Conservation (phyloP, 1,140 invertebrate genomes). For the Formica exsecta region DNA sequence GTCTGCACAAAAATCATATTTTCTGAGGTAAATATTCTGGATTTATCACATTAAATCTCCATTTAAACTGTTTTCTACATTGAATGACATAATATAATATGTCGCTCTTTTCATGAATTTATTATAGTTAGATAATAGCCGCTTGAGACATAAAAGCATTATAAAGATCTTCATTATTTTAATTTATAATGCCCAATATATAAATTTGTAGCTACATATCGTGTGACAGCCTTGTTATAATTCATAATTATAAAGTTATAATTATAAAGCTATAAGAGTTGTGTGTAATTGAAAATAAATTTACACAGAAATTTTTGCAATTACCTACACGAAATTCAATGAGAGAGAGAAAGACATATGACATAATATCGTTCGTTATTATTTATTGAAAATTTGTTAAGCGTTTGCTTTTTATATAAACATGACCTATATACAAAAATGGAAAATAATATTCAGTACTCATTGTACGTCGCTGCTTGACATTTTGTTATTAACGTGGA, state of each 20-base stretch:
- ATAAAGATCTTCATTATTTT: constrained; percentile 14
- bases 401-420: background rate
- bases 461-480: background rate
- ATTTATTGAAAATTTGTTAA: background rate
- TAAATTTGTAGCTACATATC: background rate
- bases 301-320: background rate
- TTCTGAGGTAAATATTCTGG: background rate
- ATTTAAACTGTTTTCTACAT: background rate
- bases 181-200: background rate
- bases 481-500: constrained; percentile 5
- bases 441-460: constrained; percentile 6
- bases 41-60: constrained; percentile 7
- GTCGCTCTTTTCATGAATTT: constrained; percentile 19
- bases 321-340: background rate
- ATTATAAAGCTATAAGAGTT: background rate
- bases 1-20: background rate
- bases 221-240: background rate
- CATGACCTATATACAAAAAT: background rate
- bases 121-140: background rate
- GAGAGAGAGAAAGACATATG: too few species aligned
- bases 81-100: background rate
- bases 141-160: background rate
- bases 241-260: background rate
- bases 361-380: background rate
- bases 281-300: background rate